Evolutionary conservation across 2,797 vertebrate genomes (phyloP), one percentile per base, ranked within the genome.

Genomic region (Huso huso): DNA sequence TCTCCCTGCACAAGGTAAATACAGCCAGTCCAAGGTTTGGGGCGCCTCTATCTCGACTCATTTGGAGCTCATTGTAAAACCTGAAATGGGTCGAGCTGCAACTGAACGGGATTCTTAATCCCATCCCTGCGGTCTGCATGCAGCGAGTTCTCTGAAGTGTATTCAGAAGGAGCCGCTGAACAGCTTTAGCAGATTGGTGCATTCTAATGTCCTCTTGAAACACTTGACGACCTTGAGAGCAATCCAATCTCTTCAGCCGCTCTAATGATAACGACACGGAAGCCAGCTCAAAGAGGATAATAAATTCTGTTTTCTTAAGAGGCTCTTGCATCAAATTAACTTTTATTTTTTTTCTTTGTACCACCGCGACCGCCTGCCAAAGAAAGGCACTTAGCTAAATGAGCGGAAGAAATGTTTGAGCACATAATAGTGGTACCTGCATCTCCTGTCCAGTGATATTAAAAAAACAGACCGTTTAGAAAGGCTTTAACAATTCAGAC

Each of bases 1-100:
- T 99, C 82, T 96, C 94, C 61, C 86, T 99, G 8, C 94, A 98
- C 79, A 99, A 98, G 95, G 96, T 99, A 57, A 74, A 37, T 71
- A 77, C 11, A 8, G 6, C 2, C 23, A 8, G 12, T 6, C 7
- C 7, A 5, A 37, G 23, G 23, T 37, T 37, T 37, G 23, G 23
- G 23, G 4, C 23, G 1, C 23, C 23, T 37, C 23, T 37, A 37
- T 37, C 4, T 37, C 23, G 1, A 37, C 23, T 37, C 2, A 37
- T 37, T 37, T 37, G 23, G 23, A 37, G 23, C 23, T 37, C 23
- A 37, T 37, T 37, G 23, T 37, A 37, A 37, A 37, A 37, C 23
- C 23, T 37, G 23, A 37, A 37, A 37, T 37, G 23, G 23, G 4
- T 37, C 23, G 2, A 37, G 23, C 23, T 37, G 2, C 23, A 37